These are phyloP conservation scores for Hartigia nigra DNA, from an alignment of 2,888 invertebrate genomes.

Conservation along the genomic window DNA sequence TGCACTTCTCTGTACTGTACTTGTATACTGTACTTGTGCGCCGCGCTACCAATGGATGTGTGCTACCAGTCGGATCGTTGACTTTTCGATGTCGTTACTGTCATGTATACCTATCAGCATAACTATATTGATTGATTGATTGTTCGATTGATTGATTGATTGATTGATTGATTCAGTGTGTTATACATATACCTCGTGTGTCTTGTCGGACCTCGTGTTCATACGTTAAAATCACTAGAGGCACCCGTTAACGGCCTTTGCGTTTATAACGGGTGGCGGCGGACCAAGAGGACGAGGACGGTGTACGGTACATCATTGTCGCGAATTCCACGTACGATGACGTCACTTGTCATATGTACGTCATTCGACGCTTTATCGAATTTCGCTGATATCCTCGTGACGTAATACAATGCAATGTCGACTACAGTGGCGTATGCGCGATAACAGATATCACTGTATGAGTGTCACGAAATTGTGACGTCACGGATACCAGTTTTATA, in stretches of 20 bases:
- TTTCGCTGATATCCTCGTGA: neutral
- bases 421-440: neutral
- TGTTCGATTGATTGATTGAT: slow-evolving; percentile 45
- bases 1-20: slow-evolving; percentile 58
- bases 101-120: slow-evolving; percentile 44
- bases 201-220: slow-evolving; percentile 42
- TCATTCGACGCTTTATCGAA: neutral
- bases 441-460: neutral
- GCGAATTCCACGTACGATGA: neutral
- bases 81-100: slow-evolving; percentile 58
- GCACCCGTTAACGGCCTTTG: neutral
- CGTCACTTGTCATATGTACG: neutral
- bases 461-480: neutral
- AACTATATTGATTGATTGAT: slow-evolving; percentile 6
- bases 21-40: slow-evolving; percentile 45
- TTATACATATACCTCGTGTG: slow-evolving; percentile 39
- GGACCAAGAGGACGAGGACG: neutral
- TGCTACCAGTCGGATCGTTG: slow-evolving; percentile 21
- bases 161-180: slow-evolving; percentile 43
- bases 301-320: neutral
- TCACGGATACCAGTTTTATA: neutral
- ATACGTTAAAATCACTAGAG: slow-evolving; percentile 3
- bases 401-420: neutral
- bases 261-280: neutral
- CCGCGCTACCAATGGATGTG: slow-evolving; percentile 36